Evolutionary conservation across 2,888 invertebrate genomes (phyloP), one percentile per base, ranked within the genome.

Genomic region (Theodoxus fluviatilis): DNA sequence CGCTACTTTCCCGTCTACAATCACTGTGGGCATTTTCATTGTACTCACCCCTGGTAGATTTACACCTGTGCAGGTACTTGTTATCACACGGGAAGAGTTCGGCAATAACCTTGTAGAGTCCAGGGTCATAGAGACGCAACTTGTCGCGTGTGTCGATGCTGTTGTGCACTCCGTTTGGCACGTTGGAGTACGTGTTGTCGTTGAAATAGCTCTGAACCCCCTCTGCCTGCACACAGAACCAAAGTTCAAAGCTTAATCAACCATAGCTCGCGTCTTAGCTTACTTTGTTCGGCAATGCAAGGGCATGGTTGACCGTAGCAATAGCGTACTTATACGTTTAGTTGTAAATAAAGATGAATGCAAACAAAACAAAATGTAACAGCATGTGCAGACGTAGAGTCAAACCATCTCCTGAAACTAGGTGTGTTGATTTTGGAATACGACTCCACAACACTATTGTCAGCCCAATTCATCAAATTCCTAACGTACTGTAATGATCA

Each of bases 151-250:
- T 76, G 70, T 76, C 75, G 31, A 80, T 67, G 61, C 74, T 69
- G 40, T 77, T 78, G 69, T 77, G 74, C 38, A 72, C 66, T 12
- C 80, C 80, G 47, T 79, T 69, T 0, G 79, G 68, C 0, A 71
- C 67, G 47, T 52, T 69, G 1, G 76, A 65, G 73, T 75, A 76
- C 12, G 69, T 75, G 70, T 80, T 78, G 49, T 70, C 77, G 67
- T 77, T 73, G 73, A 76, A 80, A 69, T 74, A 80, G 70, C 77
- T 79, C 70, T 80, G 79, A 9, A 76, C 75, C 1, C 79, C 80
- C 71, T 80, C 80, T 15, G 78, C 79, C 80, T 80, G 68, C 1
- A 49, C 43, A 28, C n/a, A 22, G 64, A 66, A 33, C 1, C n/a
- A 61, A 15, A 7, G 18, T 33, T 1, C 25, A 33, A 37, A 63